phyloP scores from a whole-genome alignment of 2,888 invertebrate genomes.

The Polyploca ridens region DNA sequence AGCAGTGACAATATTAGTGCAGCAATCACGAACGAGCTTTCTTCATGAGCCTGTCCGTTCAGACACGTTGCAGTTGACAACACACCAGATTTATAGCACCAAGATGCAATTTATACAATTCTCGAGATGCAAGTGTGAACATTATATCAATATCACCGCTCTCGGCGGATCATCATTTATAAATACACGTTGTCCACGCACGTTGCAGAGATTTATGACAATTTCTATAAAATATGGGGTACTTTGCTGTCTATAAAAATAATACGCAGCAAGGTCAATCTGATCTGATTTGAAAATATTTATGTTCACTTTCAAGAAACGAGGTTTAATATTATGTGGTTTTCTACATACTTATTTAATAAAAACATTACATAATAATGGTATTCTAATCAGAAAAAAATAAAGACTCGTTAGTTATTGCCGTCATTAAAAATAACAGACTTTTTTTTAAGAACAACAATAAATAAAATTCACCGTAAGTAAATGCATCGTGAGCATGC shows the following conservation, averaged over 20 bases:
- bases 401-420: neutral
- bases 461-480: constrained; percentile 1
- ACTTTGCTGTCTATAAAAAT: constrained; percentile 13
- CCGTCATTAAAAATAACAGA: neutral
- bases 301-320: neutral
- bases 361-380: no score
- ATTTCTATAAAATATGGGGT: constrained; percentile 41
- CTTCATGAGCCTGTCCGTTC: constrained; percentile 31
- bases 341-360: no score
- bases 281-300: constrained; percentile 5
- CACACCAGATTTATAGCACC: constrained; percentile 49
- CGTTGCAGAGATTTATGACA: constrained; percentile 48
- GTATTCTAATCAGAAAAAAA: no score
- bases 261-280: constrained; percentile 15
- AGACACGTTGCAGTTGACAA: constrained; percentile 46
- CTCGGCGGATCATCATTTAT: constrained; percentile 63
- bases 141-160: constrained; percentile 62
- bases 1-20: constrained; percentile 31
- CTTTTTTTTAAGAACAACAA: constrained; percentile 26
- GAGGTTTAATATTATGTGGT: neutral
- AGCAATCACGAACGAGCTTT: constrained; percentile 34
- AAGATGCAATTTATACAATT: constrained; percentile 41
- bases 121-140: constrained; percentile 57
- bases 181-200: constrained; percentile 43
- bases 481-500: constrained; percentile 31